phyloP scores from a whole-genome alignment of 2,888 invertebrate species.

The Drosophila lacicola region DNA sequence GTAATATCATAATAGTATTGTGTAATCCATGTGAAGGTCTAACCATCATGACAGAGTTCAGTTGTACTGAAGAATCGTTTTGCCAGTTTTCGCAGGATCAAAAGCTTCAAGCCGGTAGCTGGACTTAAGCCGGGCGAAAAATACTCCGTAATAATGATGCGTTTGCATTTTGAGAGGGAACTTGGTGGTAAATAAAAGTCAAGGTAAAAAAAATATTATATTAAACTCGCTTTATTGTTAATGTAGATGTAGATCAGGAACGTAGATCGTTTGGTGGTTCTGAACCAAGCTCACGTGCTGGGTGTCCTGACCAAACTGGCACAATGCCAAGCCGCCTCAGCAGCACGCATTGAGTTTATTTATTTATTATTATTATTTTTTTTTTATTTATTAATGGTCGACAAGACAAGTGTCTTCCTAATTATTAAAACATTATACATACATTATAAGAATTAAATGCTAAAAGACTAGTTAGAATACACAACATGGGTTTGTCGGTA shows the following conservation, averaged over 20 bases:
- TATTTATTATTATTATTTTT: too few relatives aligned
- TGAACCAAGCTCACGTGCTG: neutral
- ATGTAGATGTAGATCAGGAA: slow-evolving; percentile 53
- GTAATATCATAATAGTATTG: neutral
- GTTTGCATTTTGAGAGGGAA: neutral
- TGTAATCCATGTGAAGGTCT: neutral
- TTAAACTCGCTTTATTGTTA: slow-evolving; percentile 9
- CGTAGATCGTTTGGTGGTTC: neutral
- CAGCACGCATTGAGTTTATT: neutral
- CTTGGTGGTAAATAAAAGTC: neutral
- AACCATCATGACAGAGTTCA: neutral
- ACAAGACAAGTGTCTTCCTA: too few relatives aligned
- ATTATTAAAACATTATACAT: too few relatives aligned
- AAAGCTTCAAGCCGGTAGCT: neutral
- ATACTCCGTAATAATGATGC: neutral
- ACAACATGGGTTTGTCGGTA: slow-evolving; percentile 52
- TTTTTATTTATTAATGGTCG: too few relatives aligned
- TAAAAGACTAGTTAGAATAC: too few relatives aligned
- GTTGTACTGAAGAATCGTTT: neutral
- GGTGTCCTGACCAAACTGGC: neutral
- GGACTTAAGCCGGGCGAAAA: neutral
- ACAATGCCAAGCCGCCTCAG: slow-evolving; percentile 4
- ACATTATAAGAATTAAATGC: too few relatives aligned
- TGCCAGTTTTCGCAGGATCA: neutral
- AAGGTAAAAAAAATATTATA: too few relatives aligned